Evolutionary conservation across 2,113 vertebrate species (phyloP).

Genomic region (Pachyramphus minor): DNA sequence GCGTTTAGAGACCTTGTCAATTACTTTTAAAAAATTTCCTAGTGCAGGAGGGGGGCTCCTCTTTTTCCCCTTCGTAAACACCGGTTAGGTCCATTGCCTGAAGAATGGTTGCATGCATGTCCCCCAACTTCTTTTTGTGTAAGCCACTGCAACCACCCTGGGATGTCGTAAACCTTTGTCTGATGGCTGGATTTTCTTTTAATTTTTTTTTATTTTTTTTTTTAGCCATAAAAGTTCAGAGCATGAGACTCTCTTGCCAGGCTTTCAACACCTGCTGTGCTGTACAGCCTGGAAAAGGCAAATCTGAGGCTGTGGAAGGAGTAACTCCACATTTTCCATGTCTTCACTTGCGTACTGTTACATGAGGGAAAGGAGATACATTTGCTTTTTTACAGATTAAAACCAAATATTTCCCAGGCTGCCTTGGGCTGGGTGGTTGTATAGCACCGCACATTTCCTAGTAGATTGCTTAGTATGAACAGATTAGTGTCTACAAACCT

Average conservation of each 20-base stretch:
- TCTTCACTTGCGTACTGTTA: neutral
- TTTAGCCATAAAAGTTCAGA: neutral
- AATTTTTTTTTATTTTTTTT: no score
- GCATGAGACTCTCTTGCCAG: neutral
- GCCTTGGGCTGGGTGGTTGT: neutral
- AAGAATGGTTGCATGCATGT: neutral
- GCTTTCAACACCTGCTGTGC: neutral
- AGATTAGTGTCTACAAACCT: neutral
- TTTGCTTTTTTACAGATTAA: neutral
- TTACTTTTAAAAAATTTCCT: neutral
- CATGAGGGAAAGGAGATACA: neutral
- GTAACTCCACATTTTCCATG: neutral
- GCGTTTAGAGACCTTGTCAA: neutral
- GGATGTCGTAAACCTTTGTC: neutral
- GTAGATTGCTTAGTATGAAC: neutral
- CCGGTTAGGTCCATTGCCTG: neutral
- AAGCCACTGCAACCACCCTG: neutral
- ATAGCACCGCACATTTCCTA: neutral
- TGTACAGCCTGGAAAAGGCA: neutral
- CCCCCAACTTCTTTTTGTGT: neutral
- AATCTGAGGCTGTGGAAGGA: neutral
- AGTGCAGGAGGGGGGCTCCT: rapidly evolving
- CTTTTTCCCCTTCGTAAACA: neutral
- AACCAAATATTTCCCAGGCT: neutral
- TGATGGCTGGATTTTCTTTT: neutral